Base-by-base conservation (phyloP, 2,113 vertebrate genomes). In the Excalfactoria chinensis region DNA sequence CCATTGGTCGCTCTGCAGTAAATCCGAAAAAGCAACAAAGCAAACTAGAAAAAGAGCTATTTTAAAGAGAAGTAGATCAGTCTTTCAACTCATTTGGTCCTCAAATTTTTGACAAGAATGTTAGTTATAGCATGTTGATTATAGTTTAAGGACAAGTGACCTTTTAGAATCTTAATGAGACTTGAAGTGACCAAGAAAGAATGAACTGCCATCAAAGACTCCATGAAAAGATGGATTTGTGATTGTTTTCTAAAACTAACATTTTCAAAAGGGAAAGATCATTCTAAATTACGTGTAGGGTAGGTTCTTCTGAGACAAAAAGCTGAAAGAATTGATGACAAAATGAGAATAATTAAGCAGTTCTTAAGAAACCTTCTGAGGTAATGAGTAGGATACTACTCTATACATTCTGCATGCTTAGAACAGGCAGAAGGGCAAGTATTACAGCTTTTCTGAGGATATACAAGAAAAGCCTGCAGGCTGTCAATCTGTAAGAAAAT, bases 331-430 rank as follows among this genome's bases (percentile, higher is more conserved):
- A 44, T 19, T 82, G n/a, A 82, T 79, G 9, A 56, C 16, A 86
- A 70, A 21, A 87, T 67, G 11, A 32, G 28, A 88, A 87, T 90
- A 90, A 94, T 94, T 46, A 89, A 83, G 25, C 8, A 44, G 32
- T 51, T 84, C 41, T 90, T 92, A 76, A 84, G 53, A 89, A 93
- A 73, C 11, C 48, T 87, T 90, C 83, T 51, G 86, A 89, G 77
- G 73, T 80, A 75, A 84, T 64, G 34, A 85, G 15, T 63, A 59
- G 68, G 40, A 87, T 82, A 78, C 11, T 25, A 46, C 58, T 17
- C 44, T 48, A 85, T 6, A 70, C 84, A 84, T 89, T 89, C 71
- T 85, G 22, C 3, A 6, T 23, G 13, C 53, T 76, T 70, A 63
- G 59, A 59, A 59, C 64, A 63, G 44, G 78, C 37, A 70, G 68